These are phyloP conservation scores for Nannoperca obscura DNA, from an alignment of 2,797 vertebrate species.

Conservation along the genomic window DNA sequence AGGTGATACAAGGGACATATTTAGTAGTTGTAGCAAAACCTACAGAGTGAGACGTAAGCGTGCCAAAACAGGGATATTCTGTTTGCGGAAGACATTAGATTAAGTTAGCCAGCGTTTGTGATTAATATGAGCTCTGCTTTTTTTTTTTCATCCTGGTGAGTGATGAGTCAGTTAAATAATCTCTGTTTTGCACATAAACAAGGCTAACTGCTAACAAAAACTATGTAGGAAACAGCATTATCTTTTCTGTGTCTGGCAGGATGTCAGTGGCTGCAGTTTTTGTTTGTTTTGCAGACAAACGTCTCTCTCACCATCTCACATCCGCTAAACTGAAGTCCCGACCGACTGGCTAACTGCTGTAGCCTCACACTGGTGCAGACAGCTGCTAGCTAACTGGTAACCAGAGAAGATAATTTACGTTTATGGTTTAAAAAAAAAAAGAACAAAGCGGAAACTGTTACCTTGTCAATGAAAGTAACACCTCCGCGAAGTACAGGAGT, in stretches of 20 bases:
- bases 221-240: rapidly evolving
- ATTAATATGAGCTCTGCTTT: neutral
- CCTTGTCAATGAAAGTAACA: constrained; percentile 54
- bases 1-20: neutral
- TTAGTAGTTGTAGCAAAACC: neutral
- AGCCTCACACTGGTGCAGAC: constrained; percentile 14
- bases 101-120: constrained; percentile 21
- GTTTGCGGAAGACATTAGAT: constrained; percentile 1
- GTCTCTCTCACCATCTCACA: constrained; percentile 41
- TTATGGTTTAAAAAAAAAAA: neutral
- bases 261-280: constrained; percentile 14
- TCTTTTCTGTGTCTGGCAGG: rapidly evolving
- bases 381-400: constrained; percentile 36
- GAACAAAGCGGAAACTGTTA: constrained; percentile 17
- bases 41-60: neutral
- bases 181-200: neutral
- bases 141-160: neutral
- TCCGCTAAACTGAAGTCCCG: constrained; percentile 30
- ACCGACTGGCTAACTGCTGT: constrained; percentile 49
- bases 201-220: rapidly evolving
- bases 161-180: neutral
- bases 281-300: neutral
- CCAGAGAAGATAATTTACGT: neutral
- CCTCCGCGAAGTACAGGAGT: constrained; percentile 19
- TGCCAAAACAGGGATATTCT: neutral